Evolutionary conservation across 2,797 vertebrate species (phyloP).

Genomic region (Malurus splendens): DNA sequence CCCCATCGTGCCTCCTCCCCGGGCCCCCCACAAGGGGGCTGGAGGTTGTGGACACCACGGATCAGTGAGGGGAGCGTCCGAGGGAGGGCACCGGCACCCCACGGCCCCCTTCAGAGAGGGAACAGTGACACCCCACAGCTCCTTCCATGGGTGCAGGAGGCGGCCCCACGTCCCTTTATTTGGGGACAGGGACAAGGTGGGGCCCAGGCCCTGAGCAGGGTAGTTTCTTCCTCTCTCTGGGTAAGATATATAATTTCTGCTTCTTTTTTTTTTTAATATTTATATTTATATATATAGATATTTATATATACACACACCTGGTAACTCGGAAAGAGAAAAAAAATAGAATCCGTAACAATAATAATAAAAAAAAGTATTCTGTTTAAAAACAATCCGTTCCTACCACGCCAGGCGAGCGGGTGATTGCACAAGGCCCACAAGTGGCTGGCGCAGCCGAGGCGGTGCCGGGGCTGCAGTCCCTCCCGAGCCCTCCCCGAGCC

Average conservation of each 20-base stretch:
- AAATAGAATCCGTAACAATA: constrained; percentile 81
- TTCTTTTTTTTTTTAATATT: constrained; percentile 59
- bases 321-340: constrained; percentile 75
- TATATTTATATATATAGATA: constrained; percentile 68
- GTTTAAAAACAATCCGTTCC: constrained; percentile 77
- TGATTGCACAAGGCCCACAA: constrained; percentile 75
- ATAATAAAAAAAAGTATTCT: constrained; percentile 81
- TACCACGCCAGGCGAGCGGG: constrained; percentile 67
- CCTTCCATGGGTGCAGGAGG: neutral
- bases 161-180: rapidly evolving
- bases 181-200: neutral
- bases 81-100: neutral
- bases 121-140: neutral
- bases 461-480: neutral
- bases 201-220: neutral
- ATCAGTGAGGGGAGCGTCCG: neutral
- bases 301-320: constrained; percentile 77
- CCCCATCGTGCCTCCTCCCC: neutral
- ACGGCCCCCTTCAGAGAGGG: neutral
- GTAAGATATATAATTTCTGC: constrained; percentile 75
- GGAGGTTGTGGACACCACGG: neutral
- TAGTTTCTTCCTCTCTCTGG: constrained; percentile 36
- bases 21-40: neutral
- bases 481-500: neutral
- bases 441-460: constrained; percentile 44